Conservation (phyloP, 2,888 invertebrate genomes). For the Pterostichus niger region DNA sequence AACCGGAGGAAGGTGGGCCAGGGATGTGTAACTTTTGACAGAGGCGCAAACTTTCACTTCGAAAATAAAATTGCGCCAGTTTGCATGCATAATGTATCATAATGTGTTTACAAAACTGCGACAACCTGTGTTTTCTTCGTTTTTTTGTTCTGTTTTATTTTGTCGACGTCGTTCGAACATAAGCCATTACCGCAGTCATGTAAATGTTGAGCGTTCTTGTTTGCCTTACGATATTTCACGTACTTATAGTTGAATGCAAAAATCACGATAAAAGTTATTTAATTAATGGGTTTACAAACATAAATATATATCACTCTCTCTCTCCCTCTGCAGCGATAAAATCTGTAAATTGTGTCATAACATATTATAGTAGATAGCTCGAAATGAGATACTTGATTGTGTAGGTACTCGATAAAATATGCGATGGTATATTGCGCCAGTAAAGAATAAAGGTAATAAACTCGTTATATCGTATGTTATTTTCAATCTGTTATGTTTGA, state of each 20-base stretch:
- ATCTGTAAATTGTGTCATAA: constrained; percentile 23
- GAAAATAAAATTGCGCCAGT: constrained; percentile 66
- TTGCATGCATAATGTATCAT: constrained; percentile 67
- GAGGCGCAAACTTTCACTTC: constrained; percentile 65
- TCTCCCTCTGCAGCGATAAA: constrained; percentile 19
- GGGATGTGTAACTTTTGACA: constrained; percentile 65
- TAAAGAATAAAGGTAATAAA: constrained; percentile 28
- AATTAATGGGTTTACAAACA: constrained; percentile 30
- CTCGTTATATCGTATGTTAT: background rate
- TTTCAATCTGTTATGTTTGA: constrained; percentile 24
- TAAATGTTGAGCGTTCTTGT: constrained; percentile 1
- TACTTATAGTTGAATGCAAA: constrained; percentile 1
- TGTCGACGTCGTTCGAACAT: constrained; percentile 55
- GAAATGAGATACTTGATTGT: constrained; percentile 35
- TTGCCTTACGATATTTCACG: constrained; percentile 23
- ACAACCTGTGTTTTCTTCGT: constrained; percentile 64
- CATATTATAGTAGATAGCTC: constrained; percentile 28
- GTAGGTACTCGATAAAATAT: constrained; percentile 22
- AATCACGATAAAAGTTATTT: constrained; percentile 12
- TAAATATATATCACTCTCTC: too few relatives aligned
- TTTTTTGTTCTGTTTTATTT: constrained; percentile 62
- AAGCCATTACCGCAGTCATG: constrained; percentile 51
- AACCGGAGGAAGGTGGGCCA: constrained; percentile 1
- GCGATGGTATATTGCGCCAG: background rate
- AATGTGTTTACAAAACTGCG: constrained; percentile 67